phyloP scores from a whole-genome alignment of 2,113 vertebrate species.

The Misgurnus mizolepis region DNA sequence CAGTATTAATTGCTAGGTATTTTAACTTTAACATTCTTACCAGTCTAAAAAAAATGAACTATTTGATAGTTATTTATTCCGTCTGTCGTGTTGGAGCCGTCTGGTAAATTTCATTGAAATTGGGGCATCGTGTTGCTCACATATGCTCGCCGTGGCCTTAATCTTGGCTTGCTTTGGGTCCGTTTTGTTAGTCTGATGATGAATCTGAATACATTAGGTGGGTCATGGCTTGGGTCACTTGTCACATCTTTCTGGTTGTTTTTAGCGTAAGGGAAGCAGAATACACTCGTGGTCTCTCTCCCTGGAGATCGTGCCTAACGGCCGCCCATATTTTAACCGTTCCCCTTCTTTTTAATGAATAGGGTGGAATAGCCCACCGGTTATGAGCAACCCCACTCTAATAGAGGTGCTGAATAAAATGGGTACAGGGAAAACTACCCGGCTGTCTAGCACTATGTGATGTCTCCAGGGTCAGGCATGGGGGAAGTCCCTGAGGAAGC shows the following conservation, averaged over 20 bases:
- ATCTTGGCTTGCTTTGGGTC: conserved; percentile 22
- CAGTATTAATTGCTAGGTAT: neutral
- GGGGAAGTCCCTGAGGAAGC: conserved; percentile 64
- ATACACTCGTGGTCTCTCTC: conserved; percentile 25
- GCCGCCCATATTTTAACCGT: conserved; percentile 44
- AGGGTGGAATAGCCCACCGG: conserved; percentile 39
- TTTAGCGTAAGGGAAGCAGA: conserved; percentile 34
- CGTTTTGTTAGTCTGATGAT: conserved; percentile 42
- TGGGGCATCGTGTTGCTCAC: conserved; percentile 36
- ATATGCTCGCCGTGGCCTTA: conserved; percentile 25
- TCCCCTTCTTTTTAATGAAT: conserved; percentile 52
- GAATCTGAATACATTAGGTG: conserved; percentile 45
- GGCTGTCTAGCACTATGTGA: conserved; percentile 10
- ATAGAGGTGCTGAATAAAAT: conserved; percentile 36
- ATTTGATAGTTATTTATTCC: neutral
- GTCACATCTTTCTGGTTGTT: conserved; percentile 44
- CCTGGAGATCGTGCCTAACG: conserved; percentile 47
- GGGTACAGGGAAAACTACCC: conserved; percentile 35
- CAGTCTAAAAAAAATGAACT: neutral
- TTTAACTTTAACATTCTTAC: neutral
- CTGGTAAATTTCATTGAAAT: conserved; percentile 37
- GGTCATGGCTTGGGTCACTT: conserved; percentile 42
- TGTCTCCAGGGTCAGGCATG: conserved; percentile 44
- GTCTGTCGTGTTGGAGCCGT: conserved; percentile 25
- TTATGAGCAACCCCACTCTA: conserved; percentile 35